Conservation (phyloP, 1,140 invertebrate genomes). For the Drosophila parabipectinata region DNA sequence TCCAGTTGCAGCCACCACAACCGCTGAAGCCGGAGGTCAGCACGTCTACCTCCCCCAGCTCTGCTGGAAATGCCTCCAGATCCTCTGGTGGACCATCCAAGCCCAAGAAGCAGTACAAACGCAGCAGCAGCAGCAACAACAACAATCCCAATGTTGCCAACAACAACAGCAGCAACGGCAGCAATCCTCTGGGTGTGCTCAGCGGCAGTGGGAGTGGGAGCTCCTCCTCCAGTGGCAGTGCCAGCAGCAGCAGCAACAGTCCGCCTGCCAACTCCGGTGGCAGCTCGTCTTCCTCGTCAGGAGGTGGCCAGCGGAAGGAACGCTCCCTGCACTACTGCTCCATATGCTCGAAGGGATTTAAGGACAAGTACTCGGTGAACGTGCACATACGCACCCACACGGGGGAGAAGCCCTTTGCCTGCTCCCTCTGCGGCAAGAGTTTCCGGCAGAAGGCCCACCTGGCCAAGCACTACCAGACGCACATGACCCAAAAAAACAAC, state of each 20-base stretch:
- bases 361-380: slow-evolving; percentile 96
- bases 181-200: slow-evolving; percentile 75
- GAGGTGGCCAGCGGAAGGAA: slow-evolving; percentile 88
- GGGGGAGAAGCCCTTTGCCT: slow-evolving; percentile 94
- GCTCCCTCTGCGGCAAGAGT: slow-evolving; percentile 94
- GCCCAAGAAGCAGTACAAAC: slow-evolving; percentile 85
- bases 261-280: slow-evolving; percentile 61
- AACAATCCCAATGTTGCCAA: slow-evolving; percentile 71
- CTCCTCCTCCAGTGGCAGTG: slow-evolving; percentile 66
- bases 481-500: slow-evolving; percentile 91
- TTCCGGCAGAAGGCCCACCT: slow-evolving; percentile 98
- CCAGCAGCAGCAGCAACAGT: slow-evolving; percentile 75
- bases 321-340: slow-evolving; percentile 94
- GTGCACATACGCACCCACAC: slow-evolving; percentile 96
- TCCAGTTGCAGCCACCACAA: slow-evolving; percentile 76
- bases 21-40: slow-evolving; percentile 75
- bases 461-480: slow-evolving; percentile 98
- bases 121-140: slow-evolving; percentile 81
- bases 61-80: slow-evolving; percentile 44
- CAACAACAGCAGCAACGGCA: slow-evolving; percentile 73
- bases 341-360: slow-evolving; percentile 96
- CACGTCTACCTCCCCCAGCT: slow-evolving; percentile 51
- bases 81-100: slow-evolving; percentile 55
- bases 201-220: slow-evolving; percentile 51
- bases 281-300: slow-evolving; percentile 66